Conservation (phyloP, 2,888 invertebrate genomes). For the Tipula lateralis region DNA sequence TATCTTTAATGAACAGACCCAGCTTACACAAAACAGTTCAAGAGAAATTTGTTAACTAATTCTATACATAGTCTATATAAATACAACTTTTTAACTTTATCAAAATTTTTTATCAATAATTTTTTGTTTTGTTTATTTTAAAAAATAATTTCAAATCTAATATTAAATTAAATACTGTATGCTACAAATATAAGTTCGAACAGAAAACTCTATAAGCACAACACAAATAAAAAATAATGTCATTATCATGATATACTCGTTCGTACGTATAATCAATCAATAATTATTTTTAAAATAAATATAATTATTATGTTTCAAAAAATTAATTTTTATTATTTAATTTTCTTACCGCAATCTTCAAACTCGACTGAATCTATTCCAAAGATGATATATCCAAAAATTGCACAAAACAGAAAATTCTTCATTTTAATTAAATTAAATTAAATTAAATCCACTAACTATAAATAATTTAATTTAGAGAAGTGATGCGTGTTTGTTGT, state of each 20-base stretch:
- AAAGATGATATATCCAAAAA: background rate
- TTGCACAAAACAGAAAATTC: background rate
- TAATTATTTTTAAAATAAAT: background rate
- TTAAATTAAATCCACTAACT: background rate
- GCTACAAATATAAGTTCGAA: background rate
- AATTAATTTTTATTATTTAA: background rate
- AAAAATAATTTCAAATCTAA: background rate
- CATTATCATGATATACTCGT: background rate
- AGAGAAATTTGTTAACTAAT: background rate
- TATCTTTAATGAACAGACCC: background rate
- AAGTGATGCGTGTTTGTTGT: background rate
- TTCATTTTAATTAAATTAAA: background rate
- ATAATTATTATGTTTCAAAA: too few relatives aligned
- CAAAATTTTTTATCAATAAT: background rate
- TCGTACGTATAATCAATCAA: too few relatives aligned
- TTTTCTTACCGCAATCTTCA: background rate
- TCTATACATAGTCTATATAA: background rate
- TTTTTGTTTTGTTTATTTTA: background rate
- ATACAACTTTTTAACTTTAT: background rate
- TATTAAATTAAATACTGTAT: background rate
- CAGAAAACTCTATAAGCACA: background rate
- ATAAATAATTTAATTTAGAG: background rate
- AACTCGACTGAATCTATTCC: background rate
- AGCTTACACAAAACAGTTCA: background rate
- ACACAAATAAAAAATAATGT: background rate